phyloP scores from a whole-genome alignment of 2,888 invertebrate genomes.

The Pristionchus exspectatus region DNA sequence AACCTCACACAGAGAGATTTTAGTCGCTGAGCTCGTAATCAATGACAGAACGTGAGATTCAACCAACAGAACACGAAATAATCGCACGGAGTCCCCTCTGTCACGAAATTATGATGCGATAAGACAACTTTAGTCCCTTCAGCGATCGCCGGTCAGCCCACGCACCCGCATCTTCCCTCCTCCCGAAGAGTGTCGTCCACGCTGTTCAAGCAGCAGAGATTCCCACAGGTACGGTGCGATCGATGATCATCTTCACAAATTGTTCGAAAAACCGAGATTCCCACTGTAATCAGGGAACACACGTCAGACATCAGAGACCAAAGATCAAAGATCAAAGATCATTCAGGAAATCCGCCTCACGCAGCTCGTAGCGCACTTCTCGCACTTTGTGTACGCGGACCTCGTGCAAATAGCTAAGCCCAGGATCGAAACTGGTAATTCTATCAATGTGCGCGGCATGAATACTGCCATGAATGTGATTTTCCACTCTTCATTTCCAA shows the following conservation, averaged over 20 bases:
- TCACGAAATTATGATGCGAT: neutral
- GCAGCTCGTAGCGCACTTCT: conserved; percentile 81
- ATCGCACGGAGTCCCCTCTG: too few species aligned
- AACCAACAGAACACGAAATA: too few species aligned
- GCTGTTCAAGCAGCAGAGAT: conserved; percentile 41
- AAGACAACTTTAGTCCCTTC: neutral
- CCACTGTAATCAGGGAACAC: conserved; percentile 12
- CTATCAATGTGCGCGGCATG: too few species aligned
- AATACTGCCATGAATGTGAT: too few species aligned
- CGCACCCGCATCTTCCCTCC: conserved; percentile 56
- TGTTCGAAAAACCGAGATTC: too few species aligned
- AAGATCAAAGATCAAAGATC: conserved; percentile 33
- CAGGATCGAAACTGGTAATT: conserved; percentile 32
- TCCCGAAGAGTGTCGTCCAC: conserved; percentile 54
- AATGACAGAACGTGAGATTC: too few species aligned
- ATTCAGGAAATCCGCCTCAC: conserved; percentile 52
- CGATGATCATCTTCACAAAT: conserved; percentile 1
- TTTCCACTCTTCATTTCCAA: neutral
- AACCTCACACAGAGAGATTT: too few species aligned
- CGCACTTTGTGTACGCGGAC: conserved; percentile 62
- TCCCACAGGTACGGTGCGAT: conserved; percentile 32
- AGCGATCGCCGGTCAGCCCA: conserved; percentile 50
- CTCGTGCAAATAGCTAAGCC: conserved; percentile 82
- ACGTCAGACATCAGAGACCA: neutral
- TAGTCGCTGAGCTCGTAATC: too few species aligned